A percentile compares a stretch with the other conserved stretches of the same genome.
Evolutionary conservation across 2,113 vertebrate genomes (phyloP).

Genomic region (Chionodraco myersi): DNA sequence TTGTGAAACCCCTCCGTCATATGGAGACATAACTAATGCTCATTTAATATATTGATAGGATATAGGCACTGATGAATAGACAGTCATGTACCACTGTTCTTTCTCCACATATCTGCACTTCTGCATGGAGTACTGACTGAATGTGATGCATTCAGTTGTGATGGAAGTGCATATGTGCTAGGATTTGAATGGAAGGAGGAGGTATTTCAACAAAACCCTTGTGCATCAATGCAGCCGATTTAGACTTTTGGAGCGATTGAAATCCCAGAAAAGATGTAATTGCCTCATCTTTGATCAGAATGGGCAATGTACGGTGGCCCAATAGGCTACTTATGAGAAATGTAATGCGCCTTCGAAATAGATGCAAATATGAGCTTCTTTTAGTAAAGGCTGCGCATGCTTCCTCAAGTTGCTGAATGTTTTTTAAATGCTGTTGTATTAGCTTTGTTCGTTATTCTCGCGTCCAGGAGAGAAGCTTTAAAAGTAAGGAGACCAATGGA

Average conservation of each 20-base stretch:
- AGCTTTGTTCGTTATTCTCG: no score
- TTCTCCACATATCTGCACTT: neutral
- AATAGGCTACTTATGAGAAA: no score
- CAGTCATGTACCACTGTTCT: neutral
- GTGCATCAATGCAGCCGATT: neutral
- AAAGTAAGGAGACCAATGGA: no score
- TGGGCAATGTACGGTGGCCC: neutral
- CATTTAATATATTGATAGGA: neutral
- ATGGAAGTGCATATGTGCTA: no score
- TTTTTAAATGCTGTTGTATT: no score
- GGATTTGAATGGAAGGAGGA: neutral
- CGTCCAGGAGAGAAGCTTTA: no score
- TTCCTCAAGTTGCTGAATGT: no score
- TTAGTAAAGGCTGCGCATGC: no score
- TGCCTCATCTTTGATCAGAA: conserved; percentile 31
- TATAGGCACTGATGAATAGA: neutral
- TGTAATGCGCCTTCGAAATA: no score
- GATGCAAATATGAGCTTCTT: no score
- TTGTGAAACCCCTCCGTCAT: neutral
- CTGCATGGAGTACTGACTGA: neutral
- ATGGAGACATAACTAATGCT: no score
- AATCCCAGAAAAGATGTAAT: conserved; percentile 42
- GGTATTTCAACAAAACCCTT: conserved; percentile 15
- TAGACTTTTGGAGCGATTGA: conserved; percentile 11
- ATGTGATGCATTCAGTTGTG: neutral